phyloP scores from a whole-genome alignment of 2,888 invertebrate species.

The Oligia strigilis region DNA sequence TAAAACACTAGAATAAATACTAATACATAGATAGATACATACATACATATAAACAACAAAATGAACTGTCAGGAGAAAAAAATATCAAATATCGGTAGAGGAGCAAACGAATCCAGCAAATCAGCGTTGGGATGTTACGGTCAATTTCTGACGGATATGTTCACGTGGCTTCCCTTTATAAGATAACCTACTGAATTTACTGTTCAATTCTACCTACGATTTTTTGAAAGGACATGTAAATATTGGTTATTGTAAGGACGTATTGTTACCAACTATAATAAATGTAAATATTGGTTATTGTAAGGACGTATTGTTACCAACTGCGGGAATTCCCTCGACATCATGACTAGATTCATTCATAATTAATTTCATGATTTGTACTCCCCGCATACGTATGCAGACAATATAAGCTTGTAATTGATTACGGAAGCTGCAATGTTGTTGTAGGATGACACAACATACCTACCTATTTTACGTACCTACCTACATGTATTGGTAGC shows the following conservation, averaged over 20 bases:
- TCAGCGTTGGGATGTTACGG: too few relatives aligned
- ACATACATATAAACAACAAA: too few relatives aligned
- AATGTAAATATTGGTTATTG: slow-evolving; percentile 12
- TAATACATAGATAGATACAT: too few relatives aligned
- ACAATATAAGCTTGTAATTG: slow-evolving; percentile 63
- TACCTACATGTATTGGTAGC: neutral
- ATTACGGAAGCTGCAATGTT: slow-evolving; percentile 60
- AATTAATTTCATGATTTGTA: slow-evolving; percentile 61
- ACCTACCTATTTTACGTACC: slow-evolving; percentile 14
- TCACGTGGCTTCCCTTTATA: too few relatives aligned
- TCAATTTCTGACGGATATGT: too few relatives aligned
- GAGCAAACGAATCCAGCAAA: too few relatives aligned
- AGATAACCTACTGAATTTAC: too few relatives aligned
- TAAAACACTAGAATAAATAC: too few relatives aligned
- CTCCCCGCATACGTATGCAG: slow-evolving; percentile 40
- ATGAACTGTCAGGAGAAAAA: too few relatives aligned
- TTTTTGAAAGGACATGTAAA: neutral
- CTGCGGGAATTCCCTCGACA: slow-evolving; percentile 33
- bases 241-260: slow-evolving; percentile 15
- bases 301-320: slow-evolving; percentile 8
- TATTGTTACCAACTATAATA: slow-evolving; percentile 5
- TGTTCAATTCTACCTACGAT: neutral
- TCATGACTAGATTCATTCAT: slow-evolving; percentile 50
- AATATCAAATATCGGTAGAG: too few relatives aligned
- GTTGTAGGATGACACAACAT: slow-evolving; percentile 48